Conservation (phyloP, 2,888 invertebrate genomes). For the Drosophila merina region DNA sequence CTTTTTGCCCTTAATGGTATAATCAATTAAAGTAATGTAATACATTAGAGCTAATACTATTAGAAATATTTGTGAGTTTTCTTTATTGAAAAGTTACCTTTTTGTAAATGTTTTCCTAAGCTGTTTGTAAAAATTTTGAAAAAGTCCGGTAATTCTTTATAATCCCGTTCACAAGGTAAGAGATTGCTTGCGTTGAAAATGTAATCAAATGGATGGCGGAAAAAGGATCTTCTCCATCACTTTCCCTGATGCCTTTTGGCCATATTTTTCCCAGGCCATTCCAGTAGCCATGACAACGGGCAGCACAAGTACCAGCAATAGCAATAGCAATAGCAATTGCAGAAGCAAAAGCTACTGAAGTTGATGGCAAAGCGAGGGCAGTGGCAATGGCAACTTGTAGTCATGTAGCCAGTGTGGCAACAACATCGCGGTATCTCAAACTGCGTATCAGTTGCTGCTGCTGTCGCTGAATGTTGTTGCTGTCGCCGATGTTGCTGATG, state of each 20-base stretch:
- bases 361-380: conserved; percentile 28
- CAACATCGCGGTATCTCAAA: conserved; percentile 63
- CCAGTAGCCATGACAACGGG: conserved; percentile 46
- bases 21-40: too few species aligned
- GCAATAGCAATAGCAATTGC: conserved; percentile 18
- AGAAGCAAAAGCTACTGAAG: conserved; percentile 33
- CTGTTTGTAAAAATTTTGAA: not conserved
- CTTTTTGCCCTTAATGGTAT: not conserved
- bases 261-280: conserved; percentile 14
- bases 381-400: conserved; percentile 51
- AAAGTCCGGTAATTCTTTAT: not conserved
- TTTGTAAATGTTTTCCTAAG: not conserved
- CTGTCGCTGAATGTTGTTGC: conserved; percentile 21
- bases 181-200: conserved; percentile 44
- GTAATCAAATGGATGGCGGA: conserved; percentile 51
- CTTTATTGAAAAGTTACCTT: not conserved
- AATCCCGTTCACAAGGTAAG: not conserved
- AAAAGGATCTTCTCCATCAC: conserved; percentile 9
- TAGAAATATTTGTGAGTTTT: not conserved
- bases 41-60: too few species aligned
- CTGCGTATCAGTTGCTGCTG: conserved; percentile 54
- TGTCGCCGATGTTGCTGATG: conserved; percentile 14
- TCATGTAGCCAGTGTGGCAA: conserved; percentile 67
- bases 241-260: conserved; percentile 1
- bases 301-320: conserved; percentile 13